Base-by-base conservation (phyloP, 1,140 invertebrate species). In the Drosophila arizonae region DNA sequence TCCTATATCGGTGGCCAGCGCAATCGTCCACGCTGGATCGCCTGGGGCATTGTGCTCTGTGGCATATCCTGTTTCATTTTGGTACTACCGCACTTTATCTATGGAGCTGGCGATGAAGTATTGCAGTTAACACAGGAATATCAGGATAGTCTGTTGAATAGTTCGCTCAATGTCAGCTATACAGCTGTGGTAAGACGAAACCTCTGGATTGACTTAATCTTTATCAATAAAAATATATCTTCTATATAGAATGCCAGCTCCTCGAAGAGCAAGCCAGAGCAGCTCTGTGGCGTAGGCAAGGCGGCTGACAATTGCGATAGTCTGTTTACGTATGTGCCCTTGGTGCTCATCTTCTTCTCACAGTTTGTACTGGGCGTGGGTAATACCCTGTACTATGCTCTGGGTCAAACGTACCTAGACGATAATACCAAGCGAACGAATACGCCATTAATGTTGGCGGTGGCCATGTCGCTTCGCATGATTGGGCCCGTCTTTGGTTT, bases 331-430 rank as follows among this genome's bases (percentile, higher is more conserved):
- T 72, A 93, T 6, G 73, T 94, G 13, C 94, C 95, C 0, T 90
- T 95, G n/a, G 74, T 95, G 5, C 81, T 95, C 1, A 93, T 95
- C 54, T 95, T 95, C 68, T 71, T 95, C 21, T 95, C 95, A 0
- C 95, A 95, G 84, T 95, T 95, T 77, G 93, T 95, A 43, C 92
- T 95, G 17, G 95, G 95, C 10, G 94, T 95, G 62, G 95, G 95
- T 17, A 94, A 94, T 21, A 95, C 95, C 0, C 79, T 95, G 17
- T 95, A 95, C 85, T 95, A 94, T 82, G 93, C 94, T 2, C 89
- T 95, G 15, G 95, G 95, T 2, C 94, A 95, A 72, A 94, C 95
- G 1, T 95, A 95, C 76, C 78, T 95, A 56, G 95, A 95, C 81
- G 95, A 95, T 66, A 95, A 95, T 72, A 94, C 94, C 0, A 94